A percentile compares a stretch with the other conserved stretches of the same genome.
Evolutionary conservation across 2,113 vertebrate genomes (phyloP).

Genomic region (Tautogolabrus adspersus): DNA sequence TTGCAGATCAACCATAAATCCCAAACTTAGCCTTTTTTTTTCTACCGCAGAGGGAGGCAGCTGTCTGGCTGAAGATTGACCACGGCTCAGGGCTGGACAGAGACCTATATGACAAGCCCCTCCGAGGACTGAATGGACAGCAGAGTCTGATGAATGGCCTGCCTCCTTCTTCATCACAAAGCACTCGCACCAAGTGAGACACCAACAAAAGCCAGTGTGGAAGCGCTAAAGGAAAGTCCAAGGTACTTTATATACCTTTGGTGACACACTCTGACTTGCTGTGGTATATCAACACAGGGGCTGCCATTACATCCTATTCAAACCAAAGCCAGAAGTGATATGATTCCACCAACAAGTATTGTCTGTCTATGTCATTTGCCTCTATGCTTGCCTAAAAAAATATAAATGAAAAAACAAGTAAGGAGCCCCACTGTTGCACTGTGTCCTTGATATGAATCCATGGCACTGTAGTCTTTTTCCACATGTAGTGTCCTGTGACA

Average conservation of each 20-base stretch:
- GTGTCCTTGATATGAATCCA: too few relatives aligned
- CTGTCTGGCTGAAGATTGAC: conserved; percentile 83
- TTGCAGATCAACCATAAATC: conserved; percentile 78
- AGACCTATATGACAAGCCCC: conserved; percentile 70
- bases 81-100: conserved; percentile 73
- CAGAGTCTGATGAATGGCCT: conserved; percentile 69
- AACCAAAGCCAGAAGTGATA: background rate
- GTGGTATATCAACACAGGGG: conserved; percentile 12
- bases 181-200: conserved; percentile 55
- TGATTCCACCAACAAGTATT: too few relatives aligned
- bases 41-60: conserved; percentile 63
- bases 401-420: too few relatives aligned
- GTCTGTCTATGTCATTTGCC: too few relatives aligned
- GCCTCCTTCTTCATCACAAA: conserved; percentile 68
- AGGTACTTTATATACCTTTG: conserved; percentile 34
- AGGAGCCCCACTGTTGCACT: too few relatives aligned
- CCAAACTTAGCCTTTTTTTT: conserved; percentile 63
- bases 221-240: conserved; percentile 14
- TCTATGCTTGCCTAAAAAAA: too few relatives aligned
- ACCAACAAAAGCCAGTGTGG: conserved; percentile 35
- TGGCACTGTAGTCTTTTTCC: too few relatives aligned
- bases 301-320: background rate
- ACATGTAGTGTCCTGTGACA: too few relatives aligned
- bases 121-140: conserved; percentile 71
- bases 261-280: conserved; percentile 27